phyloP scores from a whole-genome alignment of 1,140 invertebrate genomes.

The Cylas formicarius region DNA sequence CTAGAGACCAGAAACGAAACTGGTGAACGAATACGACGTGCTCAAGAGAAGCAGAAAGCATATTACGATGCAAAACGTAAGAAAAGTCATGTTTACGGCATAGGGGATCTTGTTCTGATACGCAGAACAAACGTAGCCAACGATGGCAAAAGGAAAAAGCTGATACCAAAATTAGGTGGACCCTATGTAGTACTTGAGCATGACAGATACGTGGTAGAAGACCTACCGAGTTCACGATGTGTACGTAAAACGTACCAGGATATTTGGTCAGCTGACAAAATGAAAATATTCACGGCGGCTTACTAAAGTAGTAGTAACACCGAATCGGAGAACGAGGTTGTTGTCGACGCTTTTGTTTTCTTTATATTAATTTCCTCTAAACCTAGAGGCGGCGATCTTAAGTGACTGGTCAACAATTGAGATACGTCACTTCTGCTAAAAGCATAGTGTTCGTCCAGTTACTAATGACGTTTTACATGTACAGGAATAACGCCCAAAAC shows the following conservation, averaged over 20 bases:
- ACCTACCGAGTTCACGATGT: not conserved
- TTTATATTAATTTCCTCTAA: no score
- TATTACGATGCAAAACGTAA: slow-evolving; percentile 5
- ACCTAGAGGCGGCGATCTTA: no score
- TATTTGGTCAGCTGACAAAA: not conserved
- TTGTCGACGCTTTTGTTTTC: no score
- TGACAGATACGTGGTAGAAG: not conserved
- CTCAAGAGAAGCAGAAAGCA: slow-evolving; percentile 8
- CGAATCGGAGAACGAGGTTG: not conserved
- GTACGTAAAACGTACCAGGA: not conserved
- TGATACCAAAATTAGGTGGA: not conserved
- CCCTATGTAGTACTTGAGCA: slow-evolving; percentile 1
- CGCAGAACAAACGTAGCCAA: not conserved
- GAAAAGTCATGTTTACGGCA: not conserved
- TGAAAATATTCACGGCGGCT: slow-evolving; percentile 4
- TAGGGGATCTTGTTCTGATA: slow-evolving; percentile 4
- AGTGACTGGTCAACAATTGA: no score
- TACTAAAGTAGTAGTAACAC: not conserved
- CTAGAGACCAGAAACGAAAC: not conserved
- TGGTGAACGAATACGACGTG: slow-evolving; percentile 4
- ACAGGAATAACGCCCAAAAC: not conserved
- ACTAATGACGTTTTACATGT: not conserved
- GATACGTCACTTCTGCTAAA: not conserved
- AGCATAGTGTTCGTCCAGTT: not conserved
- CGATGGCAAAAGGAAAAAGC: slow-evolving; percentile 8